Evolutionary conservation across 1,140 invertebrate genomes (phyloP), one percentile per base, ranked within the genome.

Genomic region (Dreissena rostriformis): DNA sequence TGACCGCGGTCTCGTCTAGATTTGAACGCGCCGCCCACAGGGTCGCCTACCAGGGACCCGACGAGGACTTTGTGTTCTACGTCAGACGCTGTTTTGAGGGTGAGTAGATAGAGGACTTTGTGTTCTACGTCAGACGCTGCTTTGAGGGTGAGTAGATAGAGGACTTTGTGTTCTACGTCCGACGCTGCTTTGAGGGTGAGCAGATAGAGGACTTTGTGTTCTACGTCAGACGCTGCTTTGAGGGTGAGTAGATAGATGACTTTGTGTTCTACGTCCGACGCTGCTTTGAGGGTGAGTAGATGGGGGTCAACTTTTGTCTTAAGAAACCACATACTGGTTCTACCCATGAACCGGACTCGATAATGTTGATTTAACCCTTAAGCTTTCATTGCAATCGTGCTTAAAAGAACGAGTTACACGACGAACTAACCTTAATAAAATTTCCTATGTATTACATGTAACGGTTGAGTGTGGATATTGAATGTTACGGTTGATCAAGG

Each of bases 71-170:
- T n/a, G 51, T 79, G 5, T 79, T 79, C 22, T 79, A 79, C 26
- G 67, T 79, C 11, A 66, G 67, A 8, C 49, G 66, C 4, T 79
- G 77, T 57, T 79, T 79, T 61, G 77, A 79, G 70, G 77, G 77
- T 79, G 4, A 39, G 39, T 39, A 39, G 2, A 39, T 39, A n/a
- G 52, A 65, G 8, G 77, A 79, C 24, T 39, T 17, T n/a, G 51
- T 79, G 5, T 79, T 79, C 22, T 79, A 79, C 26, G 67, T 79
- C 11, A 66, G 67, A 8, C 49, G 66, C 4, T 79, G 77, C 68
- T 79, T 79, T 61, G 77, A 79, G 70, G 77, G 77, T 79, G 4
- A 39, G 39, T 39, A 39, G 2, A 39, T 39, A n/a, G 52, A 65
- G 8, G 77, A 79, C 24, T 39, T 17, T n/a, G 51, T 79, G 5